Percentiles rank a stretch among this genome's conserved stretches.
phyloP scores from a whole-genome alignment of 2,113 vertebrate species.

The Semnornis frantzii region DNA sequence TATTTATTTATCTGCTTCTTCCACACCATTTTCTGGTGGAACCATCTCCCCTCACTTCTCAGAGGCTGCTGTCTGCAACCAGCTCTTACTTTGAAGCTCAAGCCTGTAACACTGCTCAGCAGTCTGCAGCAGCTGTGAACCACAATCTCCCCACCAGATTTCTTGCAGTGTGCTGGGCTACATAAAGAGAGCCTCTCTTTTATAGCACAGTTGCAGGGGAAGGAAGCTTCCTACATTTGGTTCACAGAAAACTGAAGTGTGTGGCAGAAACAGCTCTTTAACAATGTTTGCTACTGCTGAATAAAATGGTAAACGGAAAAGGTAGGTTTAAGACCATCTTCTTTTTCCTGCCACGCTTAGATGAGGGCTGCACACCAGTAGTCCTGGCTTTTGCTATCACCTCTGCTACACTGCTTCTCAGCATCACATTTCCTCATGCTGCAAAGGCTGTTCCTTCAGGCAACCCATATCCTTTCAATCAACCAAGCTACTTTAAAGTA shows the following conservation, averaged over 20 bases:
- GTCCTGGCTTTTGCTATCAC: background rate
- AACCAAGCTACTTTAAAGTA: background rate
- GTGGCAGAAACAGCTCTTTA: background rate
- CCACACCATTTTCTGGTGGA: background rate
- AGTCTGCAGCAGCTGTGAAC: background rate
- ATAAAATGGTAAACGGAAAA: background rate
- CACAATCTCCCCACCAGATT: background rate
- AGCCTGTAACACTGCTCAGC: accelerated
- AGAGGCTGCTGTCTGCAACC: background rate
- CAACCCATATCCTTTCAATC: background rate
- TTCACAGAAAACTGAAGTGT: background rate
- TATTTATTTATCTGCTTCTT: background rate
- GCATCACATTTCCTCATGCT: background rate
- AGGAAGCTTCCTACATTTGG: background rate
- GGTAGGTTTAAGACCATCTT: background rate
- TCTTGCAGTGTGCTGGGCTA: accelerated
- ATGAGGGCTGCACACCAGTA: background rate
- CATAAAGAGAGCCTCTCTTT: background rate
- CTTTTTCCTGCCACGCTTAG: background rate
- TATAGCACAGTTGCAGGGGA: background rate
- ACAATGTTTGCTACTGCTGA: background rate
- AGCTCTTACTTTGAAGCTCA: background rate
- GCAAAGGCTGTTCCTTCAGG: background rate
- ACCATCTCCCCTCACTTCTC: background rate
- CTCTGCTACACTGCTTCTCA: background rate